A percentile compares a stretch with the other conserved stretches of the same genome.
Conservation (phyloP, 2,888 invertebrate species). For the Orthosia gracilis region DNA sequence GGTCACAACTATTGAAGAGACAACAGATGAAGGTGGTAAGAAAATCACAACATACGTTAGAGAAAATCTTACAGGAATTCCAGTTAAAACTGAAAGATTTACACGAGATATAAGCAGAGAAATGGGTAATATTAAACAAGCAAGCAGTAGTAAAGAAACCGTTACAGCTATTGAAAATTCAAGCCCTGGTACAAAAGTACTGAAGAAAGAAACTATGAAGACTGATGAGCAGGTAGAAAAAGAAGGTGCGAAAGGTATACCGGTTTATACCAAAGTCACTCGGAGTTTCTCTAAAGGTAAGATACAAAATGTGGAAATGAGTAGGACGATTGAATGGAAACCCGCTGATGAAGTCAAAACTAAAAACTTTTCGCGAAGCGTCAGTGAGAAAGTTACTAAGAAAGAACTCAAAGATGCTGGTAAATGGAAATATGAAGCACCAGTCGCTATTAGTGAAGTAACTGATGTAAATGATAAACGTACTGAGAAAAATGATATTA, state of each 20-base stretch:
- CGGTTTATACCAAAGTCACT: constrained; percentile 56
- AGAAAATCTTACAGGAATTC: constrained; percentile 50
- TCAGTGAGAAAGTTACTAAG: constrained; percentile 55
- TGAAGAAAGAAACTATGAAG: constrained; percentile 29
- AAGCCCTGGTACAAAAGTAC: constrained; percentile 10
- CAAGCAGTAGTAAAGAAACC: constrained; percentile 20
- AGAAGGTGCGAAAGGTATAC: constrained; percentile 41
- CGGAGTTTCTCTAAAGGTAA: constrained; percentile 54
- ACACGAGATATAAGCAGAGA: constrained; percentile 58
- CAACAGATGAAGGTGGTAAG: constrained; percentile 6
- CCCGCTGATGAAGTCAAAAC: constrained; percentile 40
- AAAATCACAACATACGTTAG: constrained; percentile 26
- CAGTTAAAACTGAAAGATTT: constrained; percentile 53
- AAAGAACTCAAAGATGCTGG: constrained; percentile 29
- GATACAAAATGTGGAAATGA: constrained; percentile 53
- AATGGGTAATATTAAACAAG: constrained; percentile 45
- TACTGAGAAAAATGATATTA: background rate
- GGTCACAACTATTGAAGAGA: constrained; percentile 30
- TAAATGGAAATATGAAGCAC: constrained; percentile 13
- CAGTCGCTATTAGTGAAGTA: constrained; percentile 7
- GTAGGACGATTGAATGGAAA: constrained; percentile 54
- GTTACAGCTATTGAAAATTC: constrained; percentile 22
- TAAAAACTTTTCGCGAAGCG: constrained; percentile 34
- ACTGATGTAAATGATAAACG: constrained; percentile 1
- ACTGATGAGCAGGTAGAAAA: constrained; percentile 66